Base-by-base conservation (phyloP, 2,888 invertebrate species). In the Eupithecia subfuscata region DNA sequence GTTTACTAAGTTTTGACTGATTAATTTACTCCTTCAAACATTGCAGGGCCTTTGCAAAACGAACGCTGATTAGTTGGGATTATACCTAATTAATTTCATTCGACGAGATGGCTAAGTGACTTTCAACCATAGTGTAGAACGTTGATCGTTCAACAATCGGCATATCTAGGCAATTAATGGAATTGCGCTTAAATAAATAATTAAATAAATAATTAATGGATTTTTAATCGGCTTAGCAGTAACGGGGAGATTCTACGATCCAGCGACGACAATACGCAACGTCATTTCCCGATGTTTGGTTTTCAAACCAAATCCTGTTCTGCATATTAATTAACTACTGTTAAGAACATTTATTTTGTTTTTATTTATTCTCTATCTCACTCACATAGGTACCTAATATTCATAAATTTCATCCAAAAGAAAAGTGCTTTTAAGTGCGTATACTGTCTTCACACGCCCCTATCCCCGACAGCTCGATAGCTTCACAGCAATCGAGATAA, bases 401-500 rank as follows among this genome's bases (percentile, higher is more conserved):
- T 25, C 3, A 12, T 25, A 60, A 56, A 56, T 11, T 22, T 56
- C 9, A 52, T 12, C 60, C 14, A 22, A 22, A 22, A 22, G 11
- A 22, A n/a, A 14, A 25, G 60, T 25, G 60, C 22, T 60, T 1
- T 5, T 14, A 25, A 1, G 12, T 8, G 60, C 22, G 63, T 16
- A 63, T 18, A 34, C 4, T 18, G 3, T 6, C 34, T 64, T 30
- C 64, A 18, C 60, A 25, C 60, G 60, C 64, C 18, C 16, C 34
- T 34, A 64, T 63, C 8, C 16, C 2, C 34, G 37, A 2, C 34
- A 5, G 5, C 5, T 2, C n/a, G 64, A 34, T 18, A 34, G 34
- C 64, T 45, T 67, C 48, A 67, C 43, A 34, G 22, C 45, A 60
- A 69, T 48, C n/a, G 16, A 69, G 30, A 56, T 65, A 71, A 64